Percentiles rank a stretch among this genome's conserved stretches.
These are phyloP conservation scores for Prietella phreatophila DNA, from an alignment of 2,113 vertebrate genomes.

Conservation along the genomic window DNA sequence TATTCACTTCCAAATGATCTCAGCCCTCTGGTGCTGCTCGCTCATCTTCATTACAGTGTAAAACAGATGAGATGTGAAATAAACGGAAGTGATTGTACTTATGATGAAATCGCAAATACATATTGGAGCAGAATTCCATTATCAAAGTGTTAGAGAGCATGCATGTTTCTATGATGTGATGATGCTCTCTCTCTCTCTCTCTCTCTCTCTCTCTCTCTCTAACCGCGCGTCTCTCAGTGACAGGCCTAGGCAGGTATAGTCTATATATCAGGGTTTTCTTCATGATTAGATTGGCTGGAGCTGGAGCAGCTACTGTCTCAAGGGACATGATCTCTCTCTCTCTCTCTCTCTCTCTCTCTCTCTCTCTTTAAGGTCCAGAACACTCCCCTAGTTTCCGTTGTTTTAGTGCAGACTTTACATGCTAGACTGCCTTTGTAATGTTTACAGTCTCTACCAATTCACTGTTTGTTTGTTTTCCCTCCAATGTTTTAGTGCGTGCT, in stretches of 20 bases:
- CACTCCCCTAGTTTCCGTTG: background rate
- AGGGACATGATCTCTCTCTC: background rate
- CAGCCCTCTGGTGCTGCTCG: background rate
- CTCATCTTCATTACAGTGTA: background rate
- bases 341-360: background rate
- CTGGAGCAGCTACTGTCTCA: constrained; percentile 18
- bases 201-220: background rate
- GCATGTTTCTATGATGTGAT: background rate
- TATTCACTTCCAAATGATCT: background rate
- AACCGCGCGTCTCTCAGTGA: background rate
- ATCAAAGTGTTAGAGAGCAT: background rate
- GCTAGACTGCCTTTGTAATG: background rate
- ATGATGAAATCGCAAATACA: constrained; percentile 23
- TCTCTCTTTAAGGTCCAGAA: background rate
- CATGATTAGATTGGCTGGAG: constrained; percentile 20
- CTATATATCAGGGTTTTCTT: constrained; percentile 22
- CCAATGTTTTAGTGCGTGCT: background rate
- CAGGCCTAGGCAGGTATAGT: constrained; percentile 2
- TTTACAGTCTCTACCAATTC: background rate
- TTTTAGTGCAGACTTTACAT: background rate
- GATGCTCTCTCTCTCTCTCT: background rate
- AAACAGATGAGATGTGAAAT: background rate
- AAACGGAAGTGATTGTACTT: background rate
- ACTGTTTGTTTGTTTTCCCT: background rate
- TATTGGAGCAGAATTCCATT: background rate